Evolutionary conservation across 2,113 vertebrate species (phyloP), one percentile per base, ranked within the genome.

Genomic region (Alligator mississippiensis): DNA sequence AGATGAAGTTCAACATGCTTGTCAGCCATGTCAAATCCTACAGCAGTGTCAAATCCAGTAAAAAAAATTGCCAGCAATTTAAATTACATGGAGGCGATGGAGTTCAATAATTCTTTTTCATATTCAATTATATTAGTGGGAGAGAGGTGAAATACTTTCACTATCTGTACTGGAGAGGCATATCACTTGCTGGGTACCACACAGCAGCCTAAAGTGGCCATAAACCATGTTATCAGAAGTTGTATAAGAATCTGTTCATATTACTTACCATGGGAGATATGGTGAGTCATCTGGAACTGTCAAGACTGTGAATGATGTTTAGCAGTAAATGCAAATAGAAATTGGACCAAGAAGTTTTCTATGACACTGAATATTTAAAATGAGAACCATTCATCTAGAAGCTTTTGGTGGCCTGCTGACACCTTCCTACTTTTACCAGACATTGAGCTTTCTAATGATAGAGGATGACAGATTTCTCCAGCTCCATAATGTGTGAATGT

Each of bases 191-290:
- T 47, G 2, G 64, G 24, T 14, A 9, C 77, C 64, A 19, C 57
- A 86, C 4, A 12, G 30, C 63, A 75, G 47, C 6, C 55, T 62
- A 1, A 2, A 82, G 19, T 30, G 64, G 61, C 72, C 68, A 62
- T 84, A 84, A 94, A 91, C 47, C 15, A 7, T 63, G 83, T 95
- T 93, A 10, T 55, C 28, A 70, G 34, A 90, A 55, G 55, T 88
- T 55, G 11, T n/a, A 55, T 28, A 72, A 86, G 64, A 19, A 92
- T 90, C 84, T 72, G 90, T 66, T 47, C 4, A n/a, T 57, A 63
- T 91, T 89, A 88, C 3, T 68, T 93, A 74, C n/a, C 77, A 79
- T 64, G 89, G 81, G 34, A 95, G 25, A 24, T n/a, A 80, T 21
- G 84, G 87, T 77, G 82, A 94, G 27, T 90, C 61, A 93, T 77